Base-by-base conservation (phyloP, 2,888 invertebrate genomes). In the Drosophila dives region DNA sequence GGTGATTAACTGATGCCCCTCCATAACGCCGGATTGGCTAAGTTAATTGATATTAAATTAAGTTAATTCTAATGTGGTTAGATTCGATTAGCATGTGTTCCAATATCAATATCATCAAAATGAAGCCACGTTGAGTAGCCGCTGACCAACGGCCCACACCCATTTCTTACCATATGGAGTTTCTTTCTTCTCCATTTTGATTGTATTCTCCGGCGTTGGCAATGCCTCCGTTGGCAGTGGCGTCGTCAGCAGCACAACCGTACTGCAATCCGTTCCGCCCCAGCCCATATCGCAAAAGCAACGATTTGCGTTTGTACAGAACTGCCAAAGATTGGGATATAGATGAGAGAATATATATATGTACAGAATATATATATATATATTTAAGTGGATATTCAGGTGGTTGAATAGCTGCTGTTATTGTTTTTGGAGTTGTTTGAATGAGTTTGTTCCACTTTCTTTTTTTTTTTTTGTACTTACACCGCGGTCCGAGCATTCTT, bases 401-500 rank as follows among this genome's bases (percentile, higher is more conserved):
- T 56, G 23, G 20, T 55, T 42, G 38, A 4, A 23, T 50, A 15
- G 15, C 4, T 36, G 50, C 32, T 54, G 3, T 34, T 51, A 29
- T 42, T 29, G 15, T 33, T 38, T 36, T 36, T 23, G 45, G 45
- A 45, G 15, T 17, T 29, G 26, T 26, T 20, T 34, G 12, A 23
- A 20, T 65, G 20, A 50, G 20, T 33, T 36, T 53, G 72, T 48
- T 68, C 68, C 68, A 71, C 45, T 42, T 64, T 50, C 48, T 71
- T 68, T 70, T 59, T 42, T 64, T 50, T 53, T 71, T 68, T 70
- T 59, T 60, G 48, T 78, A 95, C 97, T 96, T 94, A 99, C 99
- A 94, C 99, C 99, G 94, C 97, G 96, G 74, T 97, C 97, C 67
- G 99, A 99, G 94, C 99, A 99, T 92, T 98, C 97, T 87, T 96